phyloP scores from a whole-genome alignment of 1,140 invertebrate species.

The Drosophila persimilis region DNA sequence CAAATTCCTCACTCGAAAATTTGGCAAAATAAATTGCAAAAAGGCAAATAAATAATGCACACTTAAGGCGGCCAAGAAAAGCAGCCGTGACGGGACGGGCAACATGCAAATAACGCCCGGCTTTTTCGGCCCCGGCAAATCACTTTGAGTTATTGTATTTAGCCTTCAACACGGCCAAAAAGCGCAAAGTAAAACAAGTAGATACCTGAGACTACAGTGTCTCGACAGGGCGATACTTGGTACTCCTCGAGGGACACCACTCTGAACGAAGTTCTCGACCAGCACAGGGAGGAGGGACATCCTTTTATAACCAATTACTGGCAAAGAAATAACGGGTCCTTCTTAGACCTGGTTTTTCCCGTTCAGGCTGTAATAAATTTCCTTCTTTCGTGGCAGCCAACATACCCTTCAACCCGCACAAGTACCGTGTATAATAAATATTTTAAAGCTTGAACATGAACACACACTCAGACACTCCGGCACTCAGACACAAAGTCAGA shows the following conservation, averaged over 20 bases:
- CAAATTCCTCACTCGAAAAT: slow-evolving; percentile 36
- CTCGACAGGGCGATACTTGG: too few species aligned
- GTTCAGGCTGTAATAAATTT: too few species aligned
- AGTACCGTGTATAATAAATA: slow-evolving; percentile 51
- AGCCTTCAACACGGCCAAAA: slow-evolving; percentile 52
- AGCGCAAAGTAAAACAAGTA: slow-evolving; percentile 35
- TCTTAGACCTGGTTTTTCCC: too few species aligned
- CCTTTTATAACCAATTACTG: too few species aligned
- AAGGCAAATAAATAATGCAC: slow-evolving; percentile 53
- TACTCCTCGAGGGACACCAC: too few species aligned
- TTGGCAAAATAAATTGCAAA: slow-evolving; percentile 47
- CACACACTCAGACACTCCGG: slow-evolving; percentile 20
- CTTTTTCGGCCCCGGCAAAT: slow-evolving; percentile 56
- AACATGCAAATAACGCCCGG: slow-evolving; percentile 60
- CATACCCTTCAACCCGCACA: too few species aligned
- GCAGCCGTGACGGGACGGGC: slow-evolving; percentile 1
- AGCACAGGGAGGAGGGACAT: too few species aligned
- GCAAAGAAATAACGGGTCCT: too few species aligned
- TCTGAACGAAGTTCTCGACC: too few species aligned
- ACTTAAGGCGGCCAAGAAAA: slow-evolving; percentile 11
- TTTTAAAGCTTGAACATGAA: slow-evolving; percentile 58
- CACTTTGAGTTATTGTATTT: slow-evolving; percentile 79
- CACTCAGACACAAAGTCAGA: slow-evolving; percentile 1
- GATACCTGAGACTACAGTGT: too few species aligned
- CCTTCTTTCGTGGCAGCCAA: too few species aligned